These are phyloP conservation scores for Psilanteris sp. DNA, from an alignment of 1,140 invertebrate genomes.

Conservation along the genomic window DNA sequence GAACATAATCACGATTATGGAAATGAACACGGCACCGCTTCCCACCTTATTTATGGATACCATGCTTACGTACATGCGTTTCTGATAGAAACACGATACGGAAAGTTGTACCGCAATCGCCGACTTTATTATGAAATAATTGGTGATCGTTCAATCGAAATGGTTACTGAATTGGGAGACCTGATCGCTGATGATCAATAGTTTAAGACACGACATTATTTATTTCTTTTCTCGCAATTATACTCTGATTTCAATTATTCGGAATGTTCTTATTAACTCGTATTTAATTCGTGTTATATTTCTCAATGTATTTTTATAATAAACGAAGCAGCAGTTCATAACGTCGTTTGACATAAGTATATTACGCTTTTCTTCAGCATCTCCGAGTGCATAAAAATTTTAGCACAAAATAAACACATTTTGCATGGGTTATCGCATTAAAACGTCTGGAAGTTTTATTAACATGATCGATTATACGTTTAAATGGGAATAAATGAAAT, in stretches of 20 bases:
- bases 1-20: slow-evolving; percentile 57
- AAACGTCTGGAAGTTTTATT: too few species aligned
- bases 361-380: too few species aligned
- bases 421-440: too few species aligned
- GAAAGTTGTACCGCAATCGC: slow-evolving; percentile 44
- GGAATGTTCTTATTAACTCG: slow-evolving; percentile 21
- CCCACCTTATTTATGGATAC: slow-evolving; percentile 49
- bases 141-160: slow-evolving; percentile 51
- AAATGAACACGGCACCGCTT: slow-evolving; percentile 49
- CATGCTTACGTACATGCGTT: slow-evolving; percentile 45
- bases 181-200: slow-evolving; percentile 25
- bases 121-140: slow-evolving; percentile 56
- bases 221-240: slow-evolving; percentile 8
- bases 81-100: slow-evolving; percentile 58
- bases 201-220: slow-evolving; percentile 26
- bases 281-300: too few species aligned
- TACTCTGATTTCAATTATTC: slow-evolving; percentile 3
- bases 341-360: too few species aligned
- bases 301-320: too few species aligned
- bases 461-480: too few species aligned
- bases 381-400: too few species aligned
- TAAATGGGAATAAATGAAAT: too few species aligned
- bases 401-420: too few species aligned
- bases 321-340: too few species aligned
- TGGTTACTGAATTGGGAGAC: slow-evolving; percentile 41